These are phyloP conservation scores for Orchesellides sinensis DNA, from an alignment of 2,888 invertebrate genomes.

Conservation along the genomic window DNA sequence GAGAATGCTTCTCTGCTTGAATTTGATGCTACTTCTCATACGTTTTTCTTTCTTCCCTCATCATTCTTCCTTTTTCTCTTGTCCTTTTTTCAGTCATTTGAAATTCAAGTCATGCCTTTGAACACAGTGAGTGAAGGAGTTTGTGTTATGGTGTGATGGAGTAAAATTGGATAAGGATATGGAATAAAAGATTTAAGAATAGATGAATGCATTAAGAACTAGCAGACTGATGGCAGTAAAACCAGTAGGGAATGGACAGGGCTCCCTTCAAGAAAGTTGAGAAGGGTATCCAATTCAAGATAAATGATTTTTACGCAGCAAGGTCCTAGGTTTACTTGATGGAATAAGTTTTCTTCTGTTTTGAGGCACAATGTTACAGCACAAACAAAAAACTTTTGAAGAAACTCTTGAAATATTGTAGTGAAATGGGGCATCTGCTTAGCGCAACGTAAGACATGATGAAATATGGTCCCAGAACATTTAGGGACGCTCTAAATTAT, in stretches of 20 bases:
- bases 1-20: slow-evolving; percentile 18
- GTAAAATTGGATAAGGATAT: slow-evolving; percentile 46
- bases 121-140: slow-evolving; percentile 62
- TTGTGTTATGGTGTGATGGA: slow-evolving; percentile 60
- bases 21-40: slow-evolving; percentile 28
- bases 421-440: slow-evolving; percentile 54
- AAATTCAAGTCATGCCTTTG: slow-evolving; percentile 64
- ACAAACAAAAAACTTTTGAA: neutral
- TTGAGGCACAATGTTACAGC: neutral
- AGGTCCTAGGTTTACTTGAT: slow-evolving; percentile 33
- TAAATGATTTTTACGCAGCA: slow-evolving; percentile 43
- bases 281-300: slow-evolving; percentile 43
- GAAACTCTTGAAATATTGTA: slow-evolving; percentile 25
- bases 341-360: slow-evolving; percentile 13
- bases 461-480: slow-evolving; percentile 45
- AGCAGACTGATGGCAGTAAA: neutral
- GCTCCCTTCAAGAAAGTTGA: slow-evolving; percentile 19
- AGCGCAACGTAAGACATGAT: slow-evolving; percentile 14
- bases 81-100: slow-evolving; percentile 63
- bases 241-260: neutral
- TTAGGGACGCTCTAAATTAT: slow-evolving; percentile 47
- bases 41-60: slow-evolving; percentile 16
- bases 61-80: slow-evolving; percentile 34
- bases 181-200: neutral
- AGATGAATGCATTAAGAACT: neutral